Conservation (phyloP, 1,140 invertebrate genomes). For the Drosophila ogumai region DNA sequence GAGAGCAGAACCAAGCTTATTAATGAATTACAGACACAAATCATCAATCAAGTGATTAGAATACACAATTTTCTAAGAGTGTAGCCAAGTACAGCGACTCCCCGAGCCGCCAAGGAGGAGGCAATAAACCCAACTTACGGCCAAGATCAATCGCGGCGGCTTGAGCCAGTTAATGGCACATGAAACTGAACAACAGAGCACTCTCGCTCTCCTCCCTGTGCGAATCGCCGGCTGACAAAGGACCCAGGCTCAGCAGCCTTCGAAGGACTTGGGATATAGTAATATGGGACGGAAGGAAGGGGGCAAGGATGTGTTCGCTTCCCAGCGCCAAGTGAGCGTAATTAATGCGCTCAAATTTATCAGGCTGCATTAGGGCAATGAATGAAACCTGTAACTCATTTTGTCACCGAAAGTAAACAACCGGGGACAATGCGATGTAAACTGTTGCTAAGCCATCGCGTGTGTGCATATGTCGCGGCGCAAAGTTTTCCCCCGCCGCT, state of each 20-base stretch:
- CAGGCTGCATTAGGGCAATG: slow-evolving; percentile 78
- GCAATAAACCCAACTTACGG: slow-evolving; percentile 57
- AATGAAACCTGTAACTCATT: slow-evolving; percentile 82
- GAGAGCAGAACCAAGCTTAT: background rate
- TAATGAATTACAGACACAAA: background rate
- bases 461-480: slow-evolving; percentile 46
- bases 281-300: background rate
- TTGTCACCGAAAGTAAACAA: slow-evolving; percentile 73
- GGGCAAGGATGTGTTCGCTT: slow-evolving; percentile 3
- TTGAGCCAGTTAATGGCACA: slow-evolving; percentile 79
- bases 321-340: slow-evolving; percentile 58
- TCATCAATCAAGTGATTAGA: slow-evolving; percentile 10
- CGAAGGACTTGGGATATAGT: background rate
- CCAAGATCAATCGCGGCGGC: slow-evolving; percentile 78
- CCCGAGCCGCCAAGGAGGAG: slow-evolving; percentile 7
- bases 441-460: slow-evolving; percentile 77
- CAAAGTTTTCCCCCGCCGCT: slow-evolving; percentile 34
- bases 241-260: slow-evolving; percentile 5
- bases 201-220: slow-evolving; percentile 11
- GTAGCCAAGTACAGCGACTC: background rate
- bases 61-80: slow-evolving; percentile 14
- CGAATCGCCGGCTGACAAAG: slow-evolving; percentile 38
- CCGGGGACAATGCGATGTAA: slow-evolving; percentile 62
- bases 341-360: slow-evolving; percentile 78
- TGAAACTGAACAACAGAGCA: slow-evolving; percentile 67